Conservation (phyloP, 2,113 vertebrate species). For the Oryzias melastigma region DNA sequence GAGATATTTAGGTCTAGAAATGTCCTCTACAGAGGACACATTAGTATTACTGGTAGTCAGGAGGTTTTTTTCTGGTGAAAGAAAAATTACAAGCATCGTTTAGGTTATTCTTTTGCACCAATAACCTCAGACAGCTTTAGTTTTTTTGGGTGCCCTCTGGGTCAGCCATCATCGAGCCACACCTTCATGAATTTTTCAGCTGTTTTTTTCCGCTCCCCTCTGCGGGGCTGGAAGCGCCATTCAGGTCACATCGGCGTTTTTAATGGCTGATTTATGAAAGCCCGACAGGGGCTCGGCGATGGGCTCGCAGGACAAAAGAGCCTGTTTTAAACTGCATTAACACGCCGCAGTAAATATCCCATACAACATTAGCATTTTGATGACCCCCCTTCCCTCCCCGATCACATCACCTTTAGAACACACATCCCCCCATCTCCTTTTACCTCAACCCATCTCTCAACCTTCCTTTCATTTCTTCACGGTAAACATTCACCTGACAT, state of each 20-base stretch:
- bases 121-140: conserved; percentile 1
- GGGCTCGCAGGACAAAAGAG: conserved; percentile 67
- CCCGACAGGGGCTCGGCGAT: conserved; percentile 57
- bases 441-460: neutral
- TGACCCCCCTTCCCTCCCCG: conserved; percentile 56
- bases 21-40: no score
- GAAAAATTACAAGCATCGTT: no score
- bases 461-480: neutral
- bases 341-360: conserved; percentile 75
- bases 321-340: conserved; percentile 78
- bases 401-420: conserved; percentile 38
- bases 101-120: neutral
- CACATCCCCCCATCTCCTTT: conserved; percentile 5
- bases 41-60: no score
- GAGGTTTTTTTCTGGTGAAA: no score
- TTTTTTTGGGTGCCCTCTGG: conserved; percentile 33
- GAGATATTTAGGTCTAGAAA: no score
- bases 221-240: conserved; percentile 59
- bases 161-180: conserved; percentile 47
- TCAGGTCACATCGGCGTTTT: conserved; percentile 76
- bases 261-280: conserved; percentile 75
- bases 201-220: conserved; percentile 51
- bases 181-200: conserved; percentile 72
- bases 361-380: conserved; percentile 76
- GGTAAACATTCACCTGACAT: conserved; percentile 6